A percentile compares a stretch with the other conserved stretches of the same genome.
Conservation (phyloP, 2,113 vertebrate genomes). For the Mola mola region DNA sequence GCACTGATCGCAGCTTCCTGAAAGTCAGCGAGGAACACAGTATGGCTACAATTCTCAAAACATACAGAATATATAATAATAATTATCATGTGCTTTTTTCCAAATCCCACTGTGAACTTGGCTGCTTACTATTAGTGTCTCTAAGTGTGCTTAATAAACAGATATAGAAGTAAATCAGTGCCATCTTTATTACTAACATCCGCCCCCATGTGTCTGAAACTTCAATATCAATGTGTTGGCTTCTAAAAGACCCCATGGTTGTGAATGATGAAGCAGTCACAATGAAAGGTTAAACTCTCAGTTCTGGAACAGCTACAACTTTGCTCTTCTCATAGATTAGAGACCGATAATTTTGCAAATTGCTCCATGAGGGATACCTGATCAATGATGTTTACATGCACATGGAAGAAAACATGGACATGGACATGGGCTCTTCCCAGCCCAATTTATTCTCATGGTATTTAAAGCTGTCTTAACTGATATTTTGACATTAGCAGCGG, state of each 20-base stretch:
- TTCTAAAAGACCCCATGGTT: background rate
- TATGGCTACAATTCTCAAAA: background rate
- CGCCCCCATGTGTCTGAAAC: background rate
- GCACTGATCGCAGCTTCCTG: conserved; percentile 93
- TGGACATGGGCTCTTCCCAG: too few species aligned
- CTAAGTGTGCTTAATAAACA: background rate
- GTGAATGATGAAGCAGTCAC: background rate
- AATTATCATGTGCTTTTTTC: background rate
- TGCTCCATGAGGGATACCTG: background rate
- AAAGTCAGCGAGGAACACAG: background rate
- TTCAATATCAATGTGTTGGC: background rate
- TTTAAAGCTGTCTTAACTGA: background rate
- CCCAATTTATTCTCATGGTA: background rate
- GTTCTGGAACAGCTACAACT: background rate
- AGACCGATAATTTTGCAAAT: background rate
- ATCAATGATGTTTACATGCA: background rate
- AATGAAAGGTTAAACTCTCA: background rate
- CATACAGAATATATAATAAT: too few species aligned
- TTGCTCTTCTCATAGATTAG: background rate
- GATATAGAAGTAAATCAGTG: background rate
- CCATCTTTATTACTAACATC: too few species aligned
- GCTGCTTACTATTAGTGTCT: background rate
- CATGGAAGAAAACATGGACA: background rate
- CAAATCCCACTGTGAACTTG: background rate
- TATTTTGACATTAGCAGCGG: background rate